phyloP scores from a whole-genome alignment of 2,113 vertebrate species.

The Meles meles region DNA sequence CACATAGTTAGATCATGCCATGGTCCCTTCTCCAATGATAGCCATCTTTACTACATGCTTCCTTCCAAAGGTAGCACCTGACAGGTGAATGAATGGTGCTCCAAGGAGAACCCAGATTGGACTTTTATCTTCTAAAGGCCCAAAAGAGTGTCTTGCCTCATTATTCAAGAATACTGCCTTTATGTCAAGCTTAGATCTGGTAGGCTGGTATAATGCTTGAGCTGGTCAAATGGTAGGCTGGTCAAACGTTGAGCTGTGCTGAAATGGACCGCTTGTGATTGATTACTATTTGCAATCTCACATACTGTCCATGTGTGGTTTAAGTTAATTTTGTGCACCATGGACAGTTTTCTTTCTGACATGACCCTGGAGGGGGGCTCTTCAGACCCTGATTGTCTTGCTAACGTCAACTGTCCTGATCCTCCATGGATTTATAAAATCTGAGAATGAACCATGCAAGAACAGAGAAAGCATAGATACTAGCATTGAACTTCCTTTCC shows the following conservation, averaged over 20 bases:
- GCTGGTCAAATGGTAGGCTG: too few species aligned
- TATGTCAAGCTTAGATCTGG: neutral
- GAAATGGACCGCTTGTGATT: neutral
- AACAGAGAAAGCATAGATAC: neutral
- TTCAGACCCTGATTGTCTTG: neutral
- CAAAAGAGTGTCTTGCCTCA: neutral
- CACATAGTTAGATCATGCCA: neutral
- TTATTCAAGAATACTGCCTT: neutral
- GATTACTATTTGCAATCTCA: neutral
- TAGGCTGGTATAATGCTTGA: neutral
- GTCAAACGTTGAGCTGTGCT: neutral
- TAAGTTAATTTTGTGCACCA: neutral
- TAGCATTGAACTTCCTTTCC: neutral
- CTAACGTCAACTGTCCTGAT: neutral
- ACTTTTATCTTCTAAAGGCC: neutral
- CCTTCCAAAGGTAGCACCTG: neutral
- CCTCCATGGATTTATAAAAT: neutral
- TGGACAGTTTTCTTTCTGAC: neutral
- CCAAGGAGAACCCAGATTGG: neutral
- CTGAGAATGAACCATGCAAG: neutral
- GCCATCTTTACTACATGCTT: neutral
- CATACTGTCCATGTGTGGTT: neutral
- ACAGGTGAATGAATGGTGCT: neutral
- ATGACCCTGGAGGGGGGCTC: neutral
- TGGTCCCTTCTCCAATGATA: neutral